Evolutionary conservation across 1,140 invertebrate genomes (phyloP).

Genomic region (Chionoecetes opilio): DNA sequence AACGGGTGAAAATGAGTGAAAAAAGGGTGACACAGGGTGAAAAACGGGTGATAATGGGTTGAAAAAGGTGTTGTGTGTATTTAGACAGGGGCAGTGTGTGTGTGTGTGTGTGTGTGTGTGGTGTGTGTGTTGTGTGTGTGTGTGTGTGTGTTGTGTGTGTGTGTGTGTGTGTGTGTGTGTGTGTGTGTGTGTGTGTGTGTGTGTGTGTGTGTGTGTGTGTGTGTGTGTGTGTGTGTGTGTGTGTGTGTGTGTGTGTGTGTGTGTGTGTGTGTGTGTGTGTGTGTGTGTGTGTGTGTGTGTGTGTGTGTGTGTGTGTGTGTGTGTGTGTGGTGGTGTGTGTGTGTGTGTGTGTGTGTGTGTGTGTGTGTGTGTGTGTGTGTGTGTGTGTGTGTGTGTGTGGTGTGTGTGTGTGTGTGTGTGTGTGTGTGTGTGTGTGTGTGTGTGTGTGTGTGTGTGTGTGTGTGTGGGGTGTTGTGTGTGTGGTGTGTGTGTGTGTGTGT

Average conservation of each 20-base stretch:
- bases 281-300: slow-evolving; percentile 39
- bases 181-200: background rate
- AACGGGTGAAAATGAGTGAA: background rate
- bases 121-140: no score
- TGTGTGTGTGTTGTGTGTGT: no score
- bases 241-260: background rate
- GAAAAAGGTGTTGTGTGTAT: background rate
- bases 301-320: background rate
- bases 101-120: no score
- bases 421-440: no score
- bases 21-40: background rate
- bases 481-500: no score
- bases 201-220: slow-evolving; percentile 33
- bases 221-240: background rate
- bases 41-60: background rate
- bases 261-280: slow-evolving; percentile 31
- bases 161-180: slow-evolving; percentile 19
- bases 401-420: no score
- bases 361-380: no score
- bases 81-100: background rate
- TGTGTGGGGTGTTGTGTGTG: no score
- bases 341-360: no score
- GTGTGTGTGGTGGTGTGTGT: background rate
- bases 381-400: no score
- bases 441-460: no score